These are phyloP conservation scores for Malthinus seriepunctatus DNA, from an alignment of 2,888 invertebrate genomes.

Conservation along the genomic window DNA sequence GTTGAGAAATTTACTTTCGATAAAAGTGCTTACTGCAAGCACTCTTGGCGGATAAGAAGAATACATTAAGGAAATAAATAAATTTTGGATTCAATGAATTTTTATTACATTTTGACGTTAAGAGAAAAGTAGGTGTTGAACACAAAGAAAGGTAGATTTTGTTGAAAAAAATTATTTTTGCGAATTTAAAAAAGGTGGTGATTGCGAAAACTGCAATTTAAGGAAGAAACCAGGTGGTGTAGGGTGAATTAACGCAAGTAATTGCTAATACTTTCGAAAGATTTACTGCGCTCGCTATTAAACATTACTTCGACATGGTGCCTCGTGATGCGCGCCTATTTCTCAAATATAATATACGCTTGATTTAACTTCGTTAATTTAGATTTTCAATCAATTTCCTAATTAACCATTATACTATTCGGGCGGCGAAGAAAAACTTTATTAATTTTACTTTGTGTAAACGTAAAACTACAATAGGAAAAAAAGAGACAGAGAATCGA, in stretches of 20 bases:
- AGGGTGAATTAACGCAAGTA: slow-evolving; percentile 54
- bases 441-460: slow-evolving; percentile 30
- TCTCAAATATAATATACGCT: slow-evolving; percentile 38
- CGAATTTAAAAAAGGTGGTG: slow-evolving; percentile 9
- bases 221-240: slow-evolving; percentile 50
- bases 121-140: no score
- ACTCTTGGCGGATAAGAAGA: no score
- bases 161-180: no score
- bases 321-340: slow-evolving; percentile 34
- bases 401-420: slow-evolving; percentile 42
- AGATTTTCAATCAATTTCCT: slow-evolving; percentile 47
- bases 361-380: slow-evolving; percentile 49
- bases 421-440: slow-evolving; percentile 36
- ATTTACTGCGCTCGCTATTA: slow-evolving; percentile 51
- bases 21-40: no score
- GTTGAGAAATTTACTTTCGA: no score
- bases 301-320: slow-evolving; percentile 51
- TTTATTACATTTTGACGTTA: no score
- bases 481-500: background rate
- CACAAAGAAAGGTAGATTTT: no score
- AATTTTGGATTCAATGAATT: no score
- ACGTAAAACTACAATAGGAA: slow-evolving; percentile 7
- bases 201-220: slow-evolving; percentile 46
- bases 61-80: no score
- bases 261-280: slow-evolving; percentile 53